Base-by-base conservation (phyloP, 1,140 invertebrate species). In the Lutraria rhynchaena region DNA sequence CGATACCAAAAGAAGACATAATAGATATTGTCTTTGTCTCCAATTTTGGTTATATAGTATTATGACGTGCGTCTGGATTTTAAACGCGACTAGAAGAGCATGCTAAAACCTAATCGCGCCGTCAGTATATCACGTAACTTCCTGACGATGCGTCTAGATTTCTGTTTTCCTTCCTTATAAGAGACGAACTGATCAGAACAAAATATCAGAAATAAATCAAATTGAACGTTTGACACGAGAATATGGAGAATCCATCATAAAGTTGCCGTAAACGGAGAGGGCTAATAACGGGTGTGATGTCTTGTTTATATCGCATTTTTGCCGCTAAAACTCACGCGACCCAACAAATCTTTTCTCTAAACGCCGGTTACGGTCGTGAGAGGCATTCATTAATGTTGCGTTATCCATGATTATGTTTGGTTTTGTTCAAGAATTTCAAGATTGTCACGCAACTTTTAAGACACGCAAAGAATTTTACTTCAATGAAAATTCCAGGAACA, bases 311-410 rank as follows among this genome's bases (percentile, higher is more conserved):
- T 63, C 73, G 19, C 29, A 57, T 60, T 60, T 58, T 75, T 61
- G 73, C 55, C 73, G 58, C 57, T 27, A 61, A 61, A 61, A 60
- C 73, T 75, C 73, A 75, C 73, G 73, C 73, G 57, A 75, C 73
- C 41, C 29, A 44, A 61, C 73, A 46, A 75, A 75, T 75, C 58
- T 49, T 35, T 75, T 37, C 44, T 44, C 57, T 60, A 75, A 75
- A 46, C 73, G 55, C 44, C 63, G 19, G 57, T 75, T 75, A 70
- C 31, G 61, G 44, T 51, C 53, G 22, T 57, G 63, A 49, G 22
- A 46, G 37, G 67, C 67, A 69, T 80, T 80, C 76, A 80, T 80
- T 80, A 70, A 70, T 69, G 65, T 41, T 80, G 53, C 53, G 67
- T 58, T 69, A 69, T 70, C 63, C 61, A 70, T 80, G 67, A 80